Conservation (phyloP, 2,797 vertebrate species). For the Sebastes iracundus region DNA sequence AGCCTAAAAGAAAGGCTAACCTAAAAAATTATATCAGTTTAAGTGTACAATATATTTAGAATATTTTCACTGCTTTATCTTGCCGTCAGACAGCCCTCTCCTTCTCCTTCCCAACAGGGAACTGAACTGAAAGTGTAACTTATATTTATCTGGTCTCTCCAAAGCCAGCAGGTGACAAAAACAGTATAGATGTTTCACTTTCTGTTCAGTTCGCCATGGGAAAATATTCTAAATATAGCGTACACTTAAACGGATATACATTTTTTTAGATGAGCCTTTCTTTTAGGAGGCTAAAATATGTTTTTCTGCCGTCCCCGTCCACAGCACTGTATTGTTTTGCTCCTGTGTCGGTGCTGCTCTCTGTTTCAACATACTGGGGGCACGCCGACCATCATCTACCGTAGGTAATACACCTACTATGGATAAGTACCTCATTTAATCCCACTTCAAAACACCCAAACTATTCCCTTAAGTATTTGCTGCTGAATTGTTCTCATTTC, state of each 20-base stretch:
- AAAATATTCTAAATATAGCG: neutral
- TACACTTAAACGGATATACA: neutral
- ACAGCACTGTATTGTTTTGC: neutral
- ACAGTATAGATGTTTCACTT: too few species aligned
- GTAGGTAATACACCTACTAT: neutral
- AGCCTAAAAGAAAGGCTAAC: neutral
- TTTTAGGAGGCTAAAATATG: neutral
- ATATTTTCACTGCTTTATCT: neutral
- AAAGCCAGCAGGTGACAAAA: too few species aligned
- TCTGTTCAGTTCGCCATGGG: neutral
- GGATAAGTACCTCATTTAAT: neutral
- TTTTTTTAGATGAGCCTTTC: neutral
- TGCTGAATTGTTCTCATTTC: neutral
- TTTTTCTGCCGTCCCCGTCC: neutral
- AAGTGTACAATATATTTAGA: neutral
- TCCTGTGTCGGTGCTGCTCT: neutral
- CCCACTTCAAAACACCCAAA: neutral
- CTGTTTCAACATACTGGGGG: neutral
- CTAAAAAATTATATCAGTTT: neutral
- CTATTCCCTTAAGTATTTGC: neutral
- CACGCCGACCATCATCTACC: neutral
- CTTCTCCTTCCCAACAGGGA: neutral
- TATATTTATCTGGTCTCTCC: too few species aligned
- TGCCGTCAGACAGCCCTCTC: neutral
- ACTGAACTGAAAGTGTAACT: fast-evolving